Base-by-base conservation (phyloP, 2,888 invertebrate genomes). In the Apodemia duryi region DNA sequence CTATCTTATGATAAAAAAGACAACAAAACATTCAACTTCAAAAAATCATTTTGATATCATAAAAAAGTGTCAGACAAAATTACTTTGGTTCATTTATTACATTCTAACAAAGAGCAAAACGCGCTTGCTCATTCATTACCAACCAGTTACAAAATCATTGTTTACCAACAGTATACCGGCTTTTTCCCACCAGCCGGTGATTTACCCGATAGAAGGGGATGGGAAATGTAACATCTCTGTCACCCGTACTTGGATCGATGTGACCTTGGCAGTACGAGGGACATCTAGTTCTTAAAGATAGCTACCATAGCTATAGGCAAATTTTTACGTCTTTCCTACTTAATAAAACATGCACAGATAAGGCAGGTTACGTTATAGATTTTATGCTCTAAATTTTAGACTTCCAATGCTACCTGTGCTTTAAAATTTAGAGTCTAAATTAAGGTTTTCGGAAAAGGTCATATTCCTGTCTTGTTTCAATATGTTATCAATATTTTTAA, bases 221-320 rank as follows among this genome's bases (percentile, higher is more conserved):
- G 76, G 76, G 49, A 69, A 68, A 66, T 46, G 65, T 70, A 67
- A 62, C 67, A 66, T 82, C 77, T 46, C 72, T 64, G 76, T 69
- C 67, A 13, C 61, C 10, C 51, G 13, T 69, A 64, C 69, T 70
- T 70, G 77, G 84, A 84, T 89, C 89, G 88, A 87, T 88, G 77
- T 81, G 88, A 88, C 89, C 89, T 89, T 89, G 89, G 82, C 88
- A 86, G 77, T 87, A 74, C 70, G 68, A 68, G 66, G 84, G 81
- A 73, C 74, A 35, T 28, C 35, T 51, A 62, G 65, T 52, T 52
- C 61, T 61, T 65, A 29, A 52, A 41, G 65, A 61, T 28, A 52
- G 38, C 13, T 64, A 49, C 35, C 43, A n/a, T 29, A 62, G 2
- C 41, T 43, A 62, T 38, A 62, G 62, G 13, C 46, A 62, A 72